These are phyloP conservation scores for Dendrophyllia cribrosa DNA, from an alignment of 64 coral and sea anemone species.

Conservation along the genomic window DNA sequence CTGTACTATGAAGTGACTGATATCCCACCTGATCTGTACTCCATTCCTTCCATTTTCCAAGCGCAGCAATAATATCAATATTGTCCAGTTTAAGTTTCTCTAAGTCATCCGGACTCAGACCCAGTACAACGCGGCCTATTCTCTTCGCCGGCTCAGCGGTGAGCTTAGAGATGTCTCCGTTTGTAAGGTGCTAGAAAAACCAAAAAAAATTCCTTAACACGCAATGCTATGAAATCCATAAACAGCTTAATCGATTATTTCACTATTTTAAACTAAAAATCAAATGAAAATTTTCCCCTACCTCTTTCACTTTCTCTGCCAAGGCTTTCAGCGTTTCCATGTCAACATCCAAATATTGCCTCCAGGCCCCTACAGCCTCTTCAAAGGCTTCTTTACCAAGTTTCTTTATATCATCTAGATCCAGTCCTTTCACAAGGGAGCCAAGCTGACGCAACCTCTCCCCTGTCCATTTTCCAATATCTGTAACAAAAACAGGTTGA, in stretches of 20 bases:
- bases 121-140: constrained; percentile 86
- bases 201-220: too few species aligned
- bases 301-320: constrained; percentile 83
- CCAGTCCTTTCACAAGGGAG: constrained; percentile 86
- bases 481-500: constrained; percentile 14
- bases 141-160: constrained; percentile 77
- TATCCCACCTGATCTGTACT: constrained; percentile 83
- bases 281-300: background rate
- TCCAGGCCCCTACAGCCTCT: constrained; percentile 88
- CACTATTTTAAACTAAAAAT: too few species aligned
- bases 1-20: background rate
- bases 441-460: constrained; percentile 86
- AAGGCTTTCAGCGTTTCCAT: constrained; percentile 78
- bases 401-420: constrained; percentile 70
- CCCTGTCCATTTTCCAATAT: constrained; percentile 85
- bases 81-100: constrained; percentile 93
- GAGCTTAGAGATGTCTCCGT: constrained; percentile 68
- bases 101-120: constrained; percentile 79
- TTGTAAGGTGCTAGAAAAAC: constrained; percentile 47
- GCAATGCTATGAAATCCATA: too few species aligned
- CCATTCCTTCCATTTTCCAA: constrained; percentile 94
- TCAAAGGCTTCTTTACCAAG: constrained; percentile 84
- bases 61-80: constrained; percentile 82
- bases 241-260: too few species aligned
- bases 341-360: constrained; percentile 73